These are phyloP conservation scores for Nyctalus aviator DNA, from an alignment of 2,797 vertebrate species.

Conservation along the genomic window DNA sequence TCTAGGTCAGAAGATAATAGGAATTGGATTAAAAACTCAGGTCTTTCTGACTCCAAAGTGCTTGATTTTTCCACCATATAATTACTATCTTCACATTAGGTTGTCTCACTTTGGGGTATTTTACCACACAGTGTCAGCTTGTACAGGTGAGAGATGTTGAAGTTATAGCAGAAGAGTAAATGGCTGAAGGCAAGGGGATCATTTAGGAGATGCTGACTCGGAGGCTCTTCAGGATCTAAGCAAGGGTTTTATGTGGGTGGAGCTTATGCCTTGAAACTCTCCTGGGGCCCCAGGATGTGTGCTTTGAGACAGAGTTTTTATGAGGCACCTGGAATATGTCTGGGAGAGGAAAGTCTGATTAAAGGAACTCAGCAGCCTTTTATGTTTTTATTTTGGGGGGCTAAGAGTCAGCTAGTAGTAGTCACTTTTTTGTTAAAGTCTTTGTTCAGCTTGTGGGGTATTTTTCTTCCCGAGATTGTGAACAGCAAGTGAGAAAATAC, in stretches of 20 bases:
- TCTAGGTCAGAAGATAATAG: constrained; percentile 56
- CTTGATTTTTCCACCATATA: constrained; percentile 7
- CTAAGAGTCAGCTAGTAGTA: constrained; percentile 54
- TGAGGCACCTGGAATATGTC: constrained; percentile 77
- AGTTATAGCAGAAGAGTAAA: constrained; percentile 35
- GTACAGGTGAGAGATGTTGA: neutral
- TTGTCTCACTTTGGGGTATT: constrained; percentile 50
- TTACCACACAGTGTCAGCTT: neutral
- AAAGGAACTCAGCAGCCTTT: constrained; percentile 72
- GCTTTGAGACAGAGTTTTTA: constrained; percentile 81
- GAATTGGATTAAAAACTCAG: constrained; percentile 60
- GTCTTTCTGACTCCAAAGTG: constrained; percentile 15
- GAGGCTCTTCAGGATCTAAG: constrained; percentile 63
- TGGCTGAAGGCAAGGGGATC: constrained; percentile 58
- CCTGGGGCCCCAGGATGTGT: constrained; percentile 78
- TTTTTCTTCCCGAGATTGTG: constrained; percentile 50
- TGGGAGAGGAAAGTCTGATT: constrained; percentile 76
- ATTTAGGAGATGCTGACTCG: constrained; percentile 68
- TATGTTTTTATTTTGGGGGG: constrained; percentile 46
- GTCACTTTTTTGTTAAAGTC: constrained; percentile 50
- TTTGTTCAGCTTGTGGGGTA: neutral
- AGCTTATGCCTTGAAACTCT: constrained; percentile 70
- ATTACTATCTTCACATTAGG: neutral
- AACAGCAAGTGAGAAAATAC: constrained; percentile 54
- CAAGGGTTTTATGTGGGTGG: constrained; percentile 74